Conservation (phyloP, 30 jellyfish, hydroid and myxozoan species). For the Phacellophora camtschatica region DNA sequence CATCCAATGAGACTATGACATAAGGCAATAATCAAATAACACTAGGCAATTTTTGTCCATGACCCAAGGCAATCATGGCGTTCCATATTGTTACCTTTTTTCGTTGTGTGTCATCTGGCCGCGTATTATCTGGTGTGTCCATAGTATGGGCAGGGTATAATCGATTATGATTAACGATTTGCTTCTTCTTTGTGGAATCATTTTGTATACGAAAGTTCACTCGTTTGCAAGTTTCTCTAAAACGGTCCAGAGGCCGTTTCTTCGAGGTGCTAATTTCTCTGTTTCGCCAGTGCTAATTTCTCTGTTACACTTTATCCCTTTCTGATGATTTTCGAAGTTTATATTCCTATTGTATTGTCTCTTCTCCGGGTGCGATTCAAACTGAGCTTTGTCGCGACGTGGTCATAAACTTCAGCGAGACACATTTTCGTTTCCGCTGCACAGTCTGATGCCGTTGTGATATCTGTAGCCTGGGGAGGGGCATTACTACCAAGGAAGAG, state of each 20-base stretch:
- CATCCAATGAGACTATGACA: too few species aligned
- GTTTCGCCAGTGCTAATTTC: slow-evolving; percentile 29
- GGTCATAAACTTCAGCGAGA: slow-evolving; percentile 29
- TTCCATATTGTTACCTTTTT: slow-evolving; percentile 11
- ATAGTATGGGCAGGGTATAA: neutral
- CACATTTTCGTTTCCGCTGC: slow-evolving; percentile 17
- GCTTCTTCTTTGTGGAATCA: neutral
- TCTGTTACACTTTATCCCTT: slow-evolving; percentile 13
- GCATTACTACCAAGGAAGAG: too few species aligned
- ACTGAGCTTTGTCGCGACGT: slow-evolving; percentile 19
- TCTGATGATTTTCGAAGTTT: slow-evolving; percentile 1
- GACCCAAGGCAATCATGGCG: neutral
- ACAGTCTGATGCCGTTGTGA: slow-evolving; percentile 35
- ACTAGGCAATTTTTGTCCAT: neutral
- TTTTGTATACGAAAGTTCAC: too few species aligned
- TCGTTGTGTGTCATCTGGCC: slow-evolving; percentile 14
- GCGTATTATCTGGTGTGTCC: slow-evolving; percentile 33
- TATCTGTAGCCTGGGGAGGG: too few species aligned
- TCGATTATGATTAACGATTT: slow-evolving; percentile 17
- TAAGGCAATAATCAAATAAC: neutral
- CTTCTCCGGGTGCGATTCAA: slow-evolving; percentile 11
- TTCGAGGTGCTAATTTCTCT: slow-evolving; percentile 37
- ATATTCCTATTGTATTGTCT: slow-evolving; percentile 21
- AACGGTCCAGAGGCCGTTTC: slow-evolving; percentile 42
- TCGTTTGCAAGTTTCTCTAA: neutral